Conservation (phyloP, 1,140 invertebrate species). For the Drosophila ficusphila region DNA sequence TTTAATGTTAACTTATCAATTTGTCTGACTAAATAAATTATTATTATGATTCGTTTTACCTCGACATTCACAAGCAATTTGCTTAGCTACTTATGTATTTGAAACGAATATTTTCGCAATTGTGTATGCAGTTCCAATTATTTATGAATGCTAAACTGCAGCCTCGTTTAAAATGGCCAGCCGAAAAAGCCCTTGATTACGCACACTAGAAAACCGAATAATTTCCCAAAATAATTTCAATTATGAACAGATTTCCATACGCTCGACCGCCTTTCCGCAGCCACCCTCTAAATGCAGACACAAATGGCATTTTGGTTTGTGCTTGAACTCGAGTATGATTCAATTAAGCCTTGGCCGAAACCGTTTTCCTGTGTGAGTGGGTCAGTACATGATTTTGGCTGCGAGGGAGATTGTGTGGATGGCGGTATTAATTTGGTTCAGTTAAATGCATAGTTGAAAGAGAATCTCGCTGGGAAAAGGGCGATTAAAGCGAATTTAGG, state of each 20-base stretch:
- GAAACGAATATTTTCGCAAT: slow-evolving; percentile 3
- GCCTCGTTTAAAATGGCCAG: slow-evolving; percentile 47
- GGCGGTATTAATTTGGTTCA: slow-evolving; percentile 27
- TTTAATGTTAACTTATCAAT: slow-evolving; percentile 53
- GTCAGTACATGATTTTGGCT: slow-evolving; percentile 2
- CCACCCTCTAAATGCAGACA: slow-evolving; percentile 17
- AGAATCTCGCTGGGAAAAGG: not conserved
- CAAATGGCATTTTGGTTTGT: slow-evolving; percentile 52
- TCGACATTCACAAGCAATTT: slow-evolving; percentile 45
- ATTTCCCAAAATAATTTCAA: slow-evolving; percentile 70
- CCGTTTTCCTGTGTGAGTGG: slow-evolving; percentile 6
- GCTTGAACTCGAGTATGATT: slow-evolving; percentile 66
- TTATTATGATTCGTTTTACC: slow-evolving; percentile 42
- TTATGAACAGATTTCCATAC: slow-evolving; percentile 61
- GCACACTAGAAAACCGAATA: slow-evolving; percentile 49
- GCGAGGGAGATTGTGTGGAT: slow-evolving; percentile 3
- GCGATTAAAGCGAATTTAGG: not conserved
- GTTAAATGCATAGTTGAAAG: slow-evolving; percentile 36
- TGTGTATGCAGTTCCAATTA: slow-evolving; percentile 31
- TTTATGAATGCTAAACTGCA: slow-evolving; percentile 38
- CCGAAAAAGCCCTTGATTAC: slow-evolving; percentile 30
- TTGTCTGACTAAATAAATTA: slow-evolving; percentile 53
- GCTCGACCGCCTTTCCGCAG: not conserved
- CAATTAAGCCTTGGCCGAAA: slow-evolving; percentile 54
- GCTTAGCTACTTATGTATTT: slow-evolving; percentile 32